phyloP scores from a whole-genome alignment of 2,797 vertebrate species.

The Knipowitschia caucasica region DNA sequence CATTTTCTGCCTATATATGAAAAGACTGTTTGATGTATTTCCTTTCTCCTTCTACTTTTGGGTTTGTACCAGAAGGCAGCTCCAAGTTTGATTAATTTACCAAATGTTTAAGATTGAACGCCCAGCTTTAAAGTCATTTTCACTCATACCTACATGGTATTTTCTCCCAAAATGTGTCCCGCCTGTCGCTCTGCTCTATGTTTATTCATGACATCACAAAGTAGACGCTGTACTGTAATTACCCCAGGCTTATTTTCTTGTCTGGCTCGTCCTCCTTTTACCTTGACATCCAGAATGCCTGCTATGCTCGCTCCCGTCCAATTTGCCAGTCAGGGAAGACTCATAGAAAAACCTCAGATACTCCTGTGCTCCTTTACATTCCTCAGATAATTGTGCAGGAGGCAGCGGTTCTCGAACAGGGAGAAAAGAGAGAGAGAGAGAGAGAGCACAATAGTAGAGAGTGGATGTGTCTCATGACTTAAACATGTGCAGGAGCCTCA shows the following conservation, averaged over 20 bases:
- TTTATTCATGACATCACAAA: neutral
- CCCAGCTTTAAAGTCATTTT: neutral
- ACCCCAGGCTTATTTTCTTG: neutral
- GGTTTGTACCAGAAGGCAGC: too few species aligned
- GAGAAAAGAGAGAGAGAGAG: constrained; percentile 7
- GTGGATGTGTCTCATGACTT: constrained; percentile 67
- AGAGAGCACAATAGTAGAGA: constrained; percentile 37
- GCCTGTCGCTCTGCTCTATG: neutral
- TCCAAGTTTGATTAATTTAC: too few species aligned
- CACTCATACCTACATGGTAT: too few species aligned
- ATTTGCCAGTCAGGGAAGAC: neutral
- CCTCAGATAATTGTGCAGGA: constrained; percentile 33
- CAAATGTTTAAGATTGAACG: too few species aligned
- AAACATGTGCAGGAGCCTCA: constrained; percentile 67
- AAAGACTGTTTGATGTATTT: too few species aligned
- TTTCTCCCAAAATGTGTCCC: too few species aligned
- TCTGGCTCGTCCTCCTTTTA: neutral
- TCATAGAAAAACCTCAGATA: neutral
- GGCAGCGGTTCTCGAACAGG: constrained; percentile 21
- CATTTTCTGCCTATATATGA: too few species aligned
- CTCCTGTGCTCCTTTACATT: constrained; percentile 23
- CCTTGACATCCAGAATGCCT: constrained; percentile 1
- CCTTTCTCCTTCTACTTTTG: too few species aligned
- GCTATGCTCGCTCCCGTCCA: neutral
- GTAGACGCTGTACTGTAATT: neutral